Conservation (phyloP, 1,140 invertebrate species). For the Oreohelix idahoensis region DNA sequence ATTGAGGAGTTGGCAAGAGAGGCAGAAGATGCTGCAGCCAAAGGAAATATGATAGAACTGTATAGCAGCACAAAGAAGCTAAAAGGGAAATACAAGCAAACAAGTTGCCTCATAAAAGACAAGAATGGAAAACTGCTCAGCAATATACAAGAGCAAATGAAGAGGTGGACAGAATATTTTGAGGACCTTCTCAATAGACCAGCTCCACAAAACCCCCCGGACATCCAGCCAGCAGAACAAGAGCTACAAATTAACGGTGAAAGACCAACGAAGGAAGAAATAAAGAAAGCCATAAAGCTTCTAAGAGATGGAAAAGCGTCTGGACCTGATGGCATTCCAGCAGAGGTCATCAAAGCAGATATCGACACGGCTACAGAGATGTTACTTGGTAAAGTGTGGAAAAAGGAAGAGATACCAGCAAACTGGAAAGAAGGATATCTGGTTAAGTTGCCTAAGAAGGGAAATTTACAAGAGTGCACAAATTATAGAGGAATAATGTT, state of each 20-base stretch:
- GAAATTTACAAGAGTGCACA: slow-evolving; percentile 49
- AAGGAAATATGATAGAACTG: no score
- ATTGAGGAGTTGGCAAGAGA: no score
- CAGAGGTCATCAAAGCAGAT: slow-evolving; percentile 41
- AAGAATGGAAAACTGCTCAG: no score
- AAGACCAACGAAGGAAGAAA: background rate
- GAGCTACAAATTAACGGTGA: background rate
- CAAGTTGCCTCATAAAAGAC: no score
- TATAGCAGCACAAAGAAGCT: no score
- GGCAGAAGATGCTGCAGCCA: no score
- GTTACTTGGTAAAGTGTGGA: slow-evolving; percentile 22
- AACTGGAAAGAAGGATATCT: no score
- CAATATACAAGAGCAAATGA: no score
- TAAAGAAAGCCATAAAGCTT: background rate
- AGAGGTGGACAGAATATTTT: no score
- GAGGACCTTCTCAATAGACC: background rate
- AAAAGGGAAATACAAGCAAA: no score
- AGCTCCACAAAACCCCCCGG: background rate
- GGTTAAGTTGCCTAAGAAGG: slow-evolving; percentile 28
- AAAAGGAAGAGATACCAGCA: slow-evolving; percentile 3
- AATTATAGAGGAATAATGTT: slow-evolving; percentile 48
- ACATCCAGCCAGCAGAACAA: background rate
- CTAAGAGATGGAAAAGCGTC: slow-evolving; percentile 16
- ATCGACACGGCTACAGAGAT: slow-evolving; percentile 11
- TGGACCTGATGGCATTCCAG: slow-evolving; percentile 43